phyloP scores from a whole-genome alignment of 1,140 invertebrate species.

The Phymastichus coffea region DNA sequence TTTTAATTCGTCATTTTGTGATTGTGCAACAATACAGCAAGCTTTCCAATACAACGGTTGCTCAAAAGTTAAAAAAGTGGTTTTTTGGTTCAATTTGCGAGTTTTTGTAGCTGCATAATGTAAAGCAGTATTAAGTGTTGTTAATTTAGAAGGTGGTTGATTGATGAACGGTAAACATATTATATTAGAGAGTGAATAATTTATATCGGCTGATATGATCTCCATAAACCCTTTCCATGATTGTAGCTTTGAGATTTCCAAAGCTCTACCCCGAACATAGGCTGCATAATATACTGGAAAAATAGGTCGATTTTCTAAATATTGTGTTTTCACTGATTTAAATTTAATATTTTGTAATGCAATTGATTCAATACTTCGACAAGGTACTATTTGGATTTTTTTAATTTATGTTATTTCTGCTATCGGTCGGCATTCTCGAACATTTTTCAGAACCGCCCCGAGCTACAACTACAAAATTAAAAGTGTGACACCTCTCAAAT shows the following conservation, averaged over 20 bases:
- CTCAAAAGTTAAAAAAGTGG: conserved; percentile 41
- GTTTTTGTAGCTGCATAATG: conserved; percentile 23
- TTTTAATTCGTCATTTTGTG: too few relatives aligned
- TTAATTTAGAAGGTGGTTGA: conserved; percentile 24
- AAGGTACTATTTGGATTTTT: background rate
- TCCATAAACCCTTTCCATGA: conserved; percentile 28
- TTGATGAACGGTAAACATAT: conserved; percentile 33
- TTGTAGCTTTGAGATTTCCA: conserved; percentile 5
- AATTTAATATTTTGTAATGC: conserved; percentile 1
- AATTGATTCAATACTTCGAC: background rate
- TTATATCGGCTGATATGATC: background rate
- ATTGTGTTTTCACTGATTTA: background rate
- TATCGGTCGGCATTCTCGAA: background rate
- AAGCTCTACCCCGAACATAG: conserved; percentile 3
- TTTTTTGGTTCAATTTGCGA: conserved; percentile 31
- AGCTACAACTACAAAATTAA: conserved; percentile 35
- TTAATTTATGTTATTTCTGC: background rate
- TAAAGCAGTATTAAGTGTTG: conserved; percentile 31
- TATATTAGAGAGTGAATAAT: background rate
- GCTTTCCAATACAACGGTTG: conserved; percentile 37
- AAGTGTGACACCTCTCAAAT: conserved; percentile 24
- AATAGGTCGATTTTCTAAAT: background rate
- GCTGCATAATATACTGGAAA: background rate
- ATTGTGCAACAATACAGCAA: conserved; percentile 25
- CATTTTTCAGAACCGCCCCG: conserved; percentile 10